A percentile compares a stretch with the other conserved stretches of the same genome.
Conservation (phyloP, 2,797 vertebrate species). For the Gambusia yucatana region DNA sequence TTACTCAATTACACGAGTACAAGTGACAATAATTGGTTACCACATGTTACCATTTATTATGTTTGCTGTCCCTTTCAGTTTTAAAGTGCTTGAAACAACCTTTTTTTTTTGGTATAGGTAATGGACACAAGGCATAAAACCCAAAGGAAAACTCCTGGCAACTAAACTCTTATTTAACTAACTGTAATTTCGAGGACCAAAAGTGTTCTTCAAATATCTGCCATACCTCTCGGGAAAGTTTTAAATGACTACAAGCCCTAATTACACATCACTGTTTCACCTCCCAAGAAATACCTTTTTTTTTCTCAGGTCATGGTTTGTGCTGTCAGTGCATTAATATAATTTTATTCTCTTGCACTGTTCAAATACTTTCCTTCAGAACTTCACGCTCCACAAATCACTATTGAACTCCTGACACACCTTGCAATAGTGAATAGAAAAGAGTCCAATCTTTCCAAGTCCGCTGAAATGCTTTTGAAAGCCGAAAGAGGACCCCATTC, state of each 20-base stretch:
- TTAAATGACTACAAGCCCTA: constrained; percentile 52
- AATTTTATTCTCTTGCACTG: constrained; percentile 55
- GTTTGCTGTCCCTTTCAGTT: background rate
- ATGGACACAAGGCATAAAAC: constrained; percentile 16
- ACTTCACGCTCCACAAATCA: constrained; percentile 65
- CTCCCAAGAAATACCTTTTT: background rate
- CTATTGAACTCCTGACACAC: constrained; percentile 66
- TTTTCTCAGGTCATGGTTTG: constrained; percentile 35
- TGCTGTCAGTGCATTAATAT: constrained; percentile 64
- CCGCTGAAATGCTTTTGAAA: constrained; percentile 74
- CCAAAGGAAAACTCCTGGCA: background rate
- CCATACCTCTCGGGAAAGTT: constrained; percentile 15
- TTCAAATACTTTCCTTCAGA: constrained; percentile 48
- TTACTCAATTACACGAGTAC: background rate
- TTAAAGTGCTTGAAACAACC: background rate
- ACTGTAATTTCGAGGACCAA: constrained; percentile 5
- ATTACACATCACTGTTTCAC: constrained; percentile 35
- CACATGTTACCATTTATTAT: background rate
- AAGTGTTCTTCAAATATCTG: constrained; percentile 17
- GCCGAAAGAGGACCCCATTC: constrained; percentile 69
- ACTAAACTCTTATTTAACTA: background rate
- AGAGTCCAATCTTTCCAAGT: constrained; percentile 57
- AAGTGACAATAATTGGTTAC: background rate
- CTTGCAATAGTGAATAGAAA: constrained; percentile 57
- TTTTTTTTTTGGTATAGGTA: background rate